Evolutionary conservation across 2,113 vertebrate genomes (phyloP).

Genomic region (Macroglossus sobrinus): DNA sequence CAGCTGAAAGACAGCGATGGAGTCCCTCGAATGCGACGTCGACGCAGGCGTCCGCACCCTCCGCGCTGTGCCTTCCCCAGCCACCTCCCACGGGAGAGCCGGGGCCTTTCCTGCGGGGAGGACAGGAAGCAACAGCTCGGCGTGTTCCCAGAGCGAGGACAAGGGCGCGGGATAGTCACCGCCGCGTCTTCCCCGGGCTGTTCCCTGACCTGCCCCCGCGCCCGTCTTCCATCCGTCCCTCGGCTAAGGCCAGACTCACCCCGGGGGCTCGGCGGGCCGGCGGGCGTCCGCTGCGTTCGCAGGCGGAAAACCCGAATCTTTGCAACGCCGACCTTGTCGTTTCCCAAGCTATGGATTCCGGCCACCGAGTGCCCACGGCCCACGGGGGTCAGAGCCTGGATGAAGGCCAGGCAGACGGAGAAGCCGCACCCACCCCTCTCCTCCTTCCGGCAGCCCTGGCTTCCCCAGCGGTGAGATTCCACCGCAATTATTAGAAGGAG

Average conservation of each 20-base stretch:
- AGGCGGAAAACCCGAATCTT: conserved; percentile 77
- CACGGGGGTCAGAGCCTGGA: conserved; percentile 64
- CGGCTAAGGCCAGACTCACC: conserved; percentile 76
- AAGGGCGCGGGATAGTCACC: conserved; percentile 46
- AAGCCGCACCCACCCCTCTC: neutral
- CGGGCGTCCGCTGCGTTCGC: conserved; percentile 52
- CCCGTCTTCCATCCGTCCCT: conserved; percentile 54
- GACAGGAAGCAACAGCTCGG: neutral
- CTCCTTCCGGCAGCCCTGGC: conserved; percentile 9
- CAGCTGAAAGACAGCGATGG: rapidly evolving
- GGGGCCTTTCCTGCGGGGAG: neutral
- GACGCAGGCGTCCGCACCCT: too few species aligned
- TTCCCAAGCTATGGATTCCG: conserved; percentile 77
- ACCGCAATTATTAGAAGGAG: conserved; percentile 57
- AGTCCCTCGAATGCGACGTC: too few species aligned
- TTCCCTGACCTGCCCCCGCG: conserved; percentile 33
- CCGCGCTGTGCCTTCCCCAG: too few species aligned
- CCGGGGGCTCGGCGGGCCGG: conserved; percentile 64
- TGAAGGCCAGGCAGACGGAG: conserved; percentile 47
- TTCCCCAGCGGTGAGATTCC: conserved; percentile 30
- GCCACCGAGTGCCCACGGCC: conserved; percentile 68
- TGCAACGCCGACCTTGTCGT: conserved; percentile 62
- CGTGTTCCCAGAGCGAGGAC: neutral
- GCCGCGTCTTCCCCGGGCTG: neutral
- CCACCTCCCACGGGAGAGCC: too few species aligned